Evolutionary conservation across 2,888 invertebrate genomes (phyloP), one percentile per base, ranked within the genome.

Genomic region (Apomyelois bistriatella): DNA sequence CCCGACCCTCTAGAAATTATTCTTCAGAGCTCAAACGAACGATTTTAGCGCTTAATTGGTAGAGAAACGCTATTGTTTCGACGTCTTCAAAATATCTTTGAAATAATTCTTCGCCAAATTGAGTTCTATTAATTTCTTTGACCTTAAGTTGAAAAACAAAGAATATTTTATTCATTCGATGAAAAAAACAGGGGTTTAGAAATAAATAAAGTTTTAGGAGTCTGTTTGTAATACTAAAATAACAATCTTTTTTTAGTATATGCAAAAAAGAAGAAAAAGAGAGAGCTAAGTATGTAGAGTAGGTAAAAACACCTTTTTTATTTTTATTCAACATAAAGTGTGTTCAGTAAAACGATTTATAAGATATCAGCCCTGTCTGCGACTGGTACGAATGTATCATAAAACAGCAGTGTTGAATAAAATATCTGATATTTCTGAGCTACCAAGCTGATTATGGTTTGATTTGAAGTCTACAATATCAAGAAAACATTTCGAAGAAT

Each of bases 361-460:
- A 70, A 66, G 70, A 5, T 70, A 70, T 67, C 58, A 60, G 59
- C 52, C 55, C 54, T 56, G 47, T 22, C 22, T 22, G 22, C 5
- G 71, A 64, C 77, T 73, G 76, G 76, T 62, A 73, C 75, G 50
- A 56, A n/a, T 10, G 62, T 62, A 66, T 63, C 55, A 49, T 38
- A 55, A 60, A 65, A 69, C 13, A 30, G 74, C 68, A 70, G 70
- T 10, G 6, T 28, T 28, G 16, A 17, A 41, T 41, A 41, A 43
- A 43, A 43, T 28, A 43, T 28, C 7, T n/a, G 17, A 9, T 7
- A 28, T 43, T 41, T 43, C 28, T 28, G 22, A 43, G 13, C 22
- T 22, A 5, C 28, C n/a, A 10, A 43, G 13, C 22, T 22, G 22
- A 22, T 22, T 22, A 5, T 22, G 22, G 22, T 22, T 5, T 22